Percentiles rank a stretch among this genome's conserved stretches.
Conservation (phyloP, 2,888 invertebrate genomes). For the Macrophya alboannulata region DNA sequence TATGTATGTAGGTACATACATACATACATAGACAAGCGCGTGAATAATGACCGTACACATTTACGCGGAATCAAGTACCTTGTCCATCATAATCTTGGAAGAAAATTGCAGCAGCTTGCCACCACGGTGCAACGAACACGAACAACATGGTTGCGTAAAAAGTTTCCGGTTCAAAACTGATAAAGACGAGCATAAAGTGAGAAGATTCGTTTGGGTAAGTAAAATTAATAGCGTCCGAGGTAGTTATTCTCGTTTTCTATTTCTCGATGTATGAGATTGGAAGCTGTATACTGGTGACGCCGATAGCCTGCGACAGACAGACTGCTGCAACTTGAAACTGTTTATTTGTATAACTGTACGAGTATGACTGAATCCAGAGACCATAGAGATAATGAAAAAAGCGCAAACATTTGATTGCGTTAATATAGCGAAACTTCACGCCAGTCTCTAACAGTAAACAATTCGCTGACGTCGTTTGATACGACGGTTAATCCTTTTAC, state of each 20-base stretch:
- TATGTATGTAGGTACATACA: background rate
- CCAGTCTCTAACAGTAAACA: constrained; percentile 43
- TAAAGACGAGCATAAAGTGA: constrained; percentile 10
- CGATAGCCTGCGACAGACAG: background rate
- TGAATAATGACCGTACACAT: background rate
- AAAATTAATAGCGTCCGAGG: background rate
- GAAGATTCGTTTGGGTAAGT: constrained; percentile 4
- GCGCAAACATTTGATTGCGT: constrained; percentile 19
- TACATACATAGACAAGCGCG: background rate
- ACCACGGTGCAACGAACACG: background rate
- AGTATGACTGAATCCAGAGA: constrained; percentile 31
- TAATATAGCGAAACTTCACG: constrained; percentile 10
- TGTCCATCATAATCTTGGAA: constrained; percentile 12
- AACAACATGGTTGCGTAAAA: background rate
- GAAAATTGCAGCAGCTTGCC: constrained; percentile 44
- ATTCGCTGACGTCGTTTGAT: background rate
- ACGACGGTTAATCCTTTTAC: background rate
- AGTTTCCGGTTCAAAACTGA: constrained; percentile 19
- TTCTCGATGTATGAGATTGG: background rate
- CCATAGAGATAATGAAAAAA: constrained; percentile 8
- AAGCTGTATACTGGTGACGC: background rate
- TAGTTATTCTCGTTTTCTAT: background rate
- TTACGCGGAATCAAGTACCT: constrained; percentile 31
- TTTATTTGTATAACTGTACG: constrained; percentile 9
- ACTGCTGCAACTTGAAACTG: background rate